phyloP scores from a whole-genome alignment of 1,140 invertebrate species.

The Eupristina koningsbergeri region DNA sequence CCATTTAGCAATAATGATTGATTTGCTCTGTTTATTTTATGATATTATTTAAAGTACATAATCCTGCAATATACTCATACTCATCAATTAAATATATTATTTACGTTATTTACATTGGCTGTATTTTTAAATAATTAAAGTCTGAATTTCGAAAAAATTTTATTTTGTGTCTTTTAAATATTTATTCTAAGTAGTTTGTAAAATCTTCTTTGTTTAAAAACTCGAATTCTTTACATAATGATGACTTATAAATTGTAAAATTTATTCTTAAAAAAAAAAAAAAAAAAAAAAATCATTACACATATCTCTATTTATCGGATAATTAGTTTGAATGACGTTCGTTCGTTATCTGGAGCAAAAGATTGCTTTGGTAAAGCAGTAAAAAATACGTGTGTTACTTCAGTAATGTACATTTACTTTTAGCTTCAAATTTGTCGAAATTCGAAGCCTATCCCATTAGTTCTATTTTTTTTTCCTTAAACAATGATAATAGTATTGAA shows the following conservation, averaged over 20 bases:
- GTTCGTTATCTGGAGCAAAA: neutral
- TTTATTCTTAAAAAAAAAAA: neutral
- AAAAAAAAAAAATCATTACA: neutral
- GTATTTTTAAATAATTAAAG: too few relatives aligned
- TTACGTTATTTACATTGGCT: too few relatives aligned
- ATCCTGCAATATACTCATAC: too few relatives aligned
- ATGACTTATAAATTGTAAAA: neutral
- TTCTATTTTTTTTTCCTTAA: neutral
- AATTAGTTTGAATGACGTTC: neutral
- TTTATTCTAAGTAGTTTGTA: too few relatives aligned
- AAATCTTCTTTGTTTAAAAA: too few relatives aligned
- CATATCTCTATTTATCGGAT: neutral
- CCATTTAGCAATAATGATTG: neutral
- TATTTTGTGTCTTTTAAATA: too few relatives aligned
- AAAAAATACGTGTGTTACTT: neutral
- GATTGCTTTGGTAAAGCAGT: neutral
- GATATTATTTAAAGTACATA: too few relatives aligned
- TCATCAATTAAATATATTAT: too few relatives aligned
- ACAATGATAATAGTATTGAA: neutral
- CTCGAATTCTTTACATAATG: neutral
- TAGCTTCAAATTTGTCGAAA: neutral
- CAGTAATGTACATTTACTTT: neutral
- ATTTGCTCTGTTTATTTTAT: neutral
- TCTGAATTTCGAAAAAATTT: too few relatives aligned
- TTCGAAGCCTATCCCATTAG: neutral